Percentiles rank a stretch among this genome's conserved stretches.
Evolutionary conservation across 2,888 invertebrate species (phyloP).

Genomic region (Oligia latruncula): DNA sequence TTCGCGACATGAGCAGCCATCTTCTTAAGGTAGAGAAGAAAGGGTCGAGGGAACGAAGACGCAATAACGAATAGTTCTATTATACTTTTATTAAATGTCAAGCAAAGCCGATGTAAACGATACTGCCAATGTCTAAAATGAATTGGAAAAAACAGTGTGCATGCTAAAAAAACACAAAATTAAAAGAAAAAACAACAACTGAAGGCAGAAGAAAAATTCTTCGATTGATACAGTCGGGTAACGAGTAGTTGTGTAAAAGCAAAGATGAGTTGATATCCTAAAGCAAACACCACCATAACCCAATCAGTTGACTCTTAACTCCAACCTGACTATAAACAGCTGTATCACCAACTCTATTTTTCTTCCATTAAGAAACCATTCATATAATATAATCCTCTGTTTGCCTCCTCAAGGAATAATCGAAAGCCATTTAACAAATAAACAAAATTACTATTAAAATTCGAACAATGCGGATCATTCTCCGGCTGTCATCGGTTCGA

Average conservation of each 20-base stretch:
- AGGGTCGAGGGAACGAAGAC: background rate
- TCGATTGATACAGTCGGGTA: too few relatives aligned
- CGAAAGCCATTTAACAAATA: conserved; percentile 63
- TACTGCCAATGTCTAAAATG: too few relatives aligned
- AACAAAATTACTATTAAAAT: conserved; percentile 56
- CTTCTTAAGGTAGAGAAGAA: background rate
- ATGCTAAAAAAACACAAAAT: too few relatives aligned
- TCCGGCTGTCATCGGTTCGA: conserved; percentile 63
- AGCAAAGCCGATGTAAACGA: too few relatives aligned
- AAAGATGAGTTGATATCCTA: background rate
- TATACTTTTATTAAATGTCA: too few relatives aligned
- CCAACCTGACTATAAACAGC: conserved; percentile 23
- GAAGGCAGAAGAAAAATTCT: too few relatives aligned
- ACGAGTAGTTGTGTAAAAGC: background rate
- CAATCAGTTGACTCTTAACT: conserved; percentile 8
- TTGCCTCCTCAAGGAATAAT: conserved; percentile 49
- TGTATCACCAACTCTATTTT: conserved; percentile 48
- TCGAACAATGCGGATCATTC: conserved; percentile 60
- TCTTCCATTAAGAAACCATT: conserved; percentile 59
- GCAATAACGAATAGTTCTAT: background rate
- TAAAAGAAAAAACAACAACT: too few relatives aligned
- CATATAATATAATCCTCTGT: conserved; percentile 40
- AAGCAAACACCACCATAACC: conserved; percentile 15
- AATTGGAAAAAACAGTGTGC: too few relatives aligned
- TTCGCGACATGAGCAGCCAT: background rate